These are phyloP conservation scores for Ips typographus DNA, from an alignment of 1,140 invertebrate species.

Conservation along the genomic window DNA sequence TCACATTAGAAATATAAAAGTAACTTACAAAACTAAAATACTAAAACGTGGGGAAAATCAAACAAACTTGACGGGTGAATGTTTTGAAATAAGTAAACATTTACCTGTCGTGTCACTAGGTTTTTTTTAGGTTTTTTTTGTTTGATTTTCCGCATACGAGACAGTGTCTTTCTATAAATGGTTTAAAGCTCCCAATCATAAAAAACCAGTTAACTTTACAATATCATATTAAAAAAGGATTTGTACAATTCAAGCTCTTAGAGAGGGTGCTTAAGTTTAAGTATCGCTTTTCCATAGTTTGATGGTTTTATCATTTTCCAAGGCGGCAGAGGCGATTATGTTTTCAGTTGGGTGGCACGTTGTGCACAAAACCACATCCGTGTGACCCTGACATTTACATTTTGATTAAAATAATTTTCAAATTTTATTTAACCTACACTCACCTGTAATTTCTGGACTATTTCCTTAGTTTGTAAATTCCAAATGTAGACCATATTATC, in stretches of 20 bases:
- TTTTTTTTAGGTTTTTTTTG: too few species aligned
- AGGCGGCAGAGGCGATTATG: slow-evolving; percentile 97
- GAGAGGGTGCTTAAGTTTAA: slow-evolving; percentile 19
- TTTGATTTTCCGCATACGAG: neutral
- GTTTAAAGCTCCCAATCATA: neutral
- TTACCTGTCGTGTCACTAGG: too few species aligned
- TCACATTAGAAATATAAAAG: too few species aligned
- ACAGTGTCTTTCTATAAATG: neutral
- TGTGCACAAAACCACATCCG: slow-evolving; percentile 97
- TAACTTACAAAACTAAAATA: too few species aligned
- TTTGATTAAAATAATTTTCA: slow-evolving; percentile 1
- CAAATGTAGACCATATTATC: slow-evolving; percentile 99
- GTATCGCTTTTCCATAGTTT: slow-evolving; percentile 99
- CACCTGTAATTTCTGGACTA: slow-evolving; percentile 88
- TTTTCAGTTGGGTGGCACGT: slow-evolving; percentile 99
- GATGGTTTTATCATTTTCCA: slow-evolving; percentile 99
- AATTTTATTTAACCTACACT: neutral
- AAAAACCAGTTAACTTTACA: neutral
- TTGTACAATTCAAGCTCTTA: neutral
- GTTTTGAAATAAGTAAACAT: too few species aligned
- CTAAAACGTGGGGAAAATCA: too few species aligned
- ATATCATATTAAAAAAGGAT: neutral
- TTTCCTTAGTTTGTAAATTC: slow-evolving; percentile 99
- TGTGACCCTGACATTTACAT: slow-evolving; percentile 73
- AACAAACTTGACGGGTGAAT: too few species aligned